Conservation (phyloP, 2,113 vertebrate species). For the Laticauda colubrina region DNA sequence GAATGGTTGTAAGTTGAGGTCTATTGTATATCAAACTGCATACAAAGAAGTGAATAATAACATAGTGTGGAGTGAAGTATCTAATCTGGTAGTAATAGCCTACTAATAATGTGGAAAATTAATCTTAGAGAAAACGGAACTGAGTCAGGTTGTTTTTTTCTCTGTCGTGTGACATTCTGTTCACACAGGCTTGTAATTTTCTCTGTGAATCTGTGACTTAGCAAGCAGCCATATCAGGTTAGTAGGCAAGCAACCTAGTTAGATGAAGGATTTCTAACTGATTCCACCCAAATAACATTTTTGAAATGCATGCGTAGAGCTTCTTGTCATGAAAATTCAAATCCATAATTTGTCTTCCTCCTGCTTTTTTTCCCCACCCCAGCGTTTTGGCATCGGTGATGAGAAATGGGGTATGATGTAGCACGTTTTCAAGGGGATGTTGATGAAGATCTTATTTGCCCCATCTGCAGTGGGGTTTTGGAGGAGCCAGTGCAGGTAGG, state of each 20-base stretch:
- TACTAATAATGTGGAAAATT: not conserved
- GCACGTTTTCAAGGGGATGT: slow-evolving; percentile 96
- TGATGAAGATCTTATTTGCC: slow-evolving; percentile 97
- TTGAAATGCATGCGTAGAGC: not conserved
- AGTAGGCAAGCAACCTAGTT: fast-evolving
- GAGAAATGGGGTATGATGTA: slow-evolving; percentile 99
- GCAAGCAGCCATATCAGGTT: not conserved
- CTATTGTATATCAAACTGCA: not conserved
- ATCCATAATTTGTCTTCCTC: not conserved
- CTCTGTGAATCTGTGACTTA: not conserved
- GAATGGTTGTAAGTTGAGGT: not conserved
- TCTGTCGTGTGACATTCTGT: not conserved
- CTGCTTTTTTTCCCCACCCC: not conserved
- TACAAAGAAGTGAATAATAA: not conserved
- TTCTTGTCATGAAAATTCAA: not conserved
- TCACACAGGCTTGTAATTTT: fast-evolving
- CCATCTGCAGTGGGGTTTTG: slow-evolving; percentile 96
- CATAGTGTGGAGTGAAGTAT: not conserved
- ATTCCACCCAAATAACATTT: not conserved
- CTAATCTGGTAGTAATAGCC: not conserved
- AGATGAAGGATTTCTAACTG: not conserved
- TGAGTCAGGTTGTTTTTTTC: not conserved
- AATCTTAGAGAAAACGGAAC: not conserved
- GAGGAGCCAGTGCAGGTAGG: slow-evolving; percentile 96
- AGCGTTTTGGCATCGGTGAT: slow-evolving; percentile 82